Base-by-base conservation (phyloP, 1,140 invertebrate species). In the Conus ventricosus region DNA sequence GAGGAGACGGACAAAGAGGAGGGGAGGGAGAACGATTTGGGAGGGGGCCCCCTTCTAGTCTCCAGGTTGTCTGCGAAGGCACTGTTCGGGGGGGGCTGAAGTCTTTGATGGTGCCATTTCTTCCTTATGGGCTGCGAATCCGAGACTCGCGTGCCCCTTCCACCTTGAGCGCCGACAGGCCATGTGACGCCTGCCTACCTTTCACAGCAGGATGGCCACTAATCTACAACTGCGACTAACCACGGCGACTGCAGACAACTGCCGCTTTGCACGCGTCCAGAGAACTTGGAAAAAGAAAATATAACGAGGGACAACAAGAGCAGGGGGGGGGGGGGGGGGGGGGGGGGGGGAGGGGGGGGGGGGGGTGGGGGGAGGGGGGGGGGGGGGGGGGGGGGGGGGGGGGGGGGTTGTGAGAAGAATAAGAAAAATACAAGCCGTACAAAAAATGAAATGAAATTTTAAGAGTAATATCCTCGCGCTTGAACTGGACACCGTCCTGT, bases 1-100 rank as follows among this genome's bases (percentile, higher is more conserved):
- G 20, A 20, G 80, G 88, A 85, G 23, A 98, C 98, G 94, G 96
- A 98, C 89, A 98, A 98, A 93, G 96, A 96, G 1, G 98, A 63
- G 96, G 97, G 71, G 98, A 98, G 55, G 6, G 13, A 13, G 76
- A 7, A 25, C 5, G 17, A 87, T 25, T 23, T 23, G 39, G 57
- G 81, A 57, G 80, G 55, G n/a, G 57, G 57, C 55, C 25, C 57
- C 63, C n/a, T 27, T 53, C 15, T 57, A 5, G 88, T 85, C 88
- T 89, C 88, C 88, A 89, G 54, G 6, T 25, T n/a, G 88, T 89
- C 88, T 89, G 84, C 67, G 76, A 84, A 84, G 55, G 84, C 51
- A 23, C 55, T n/a, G 84, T 57, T 39, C 39, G 39, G 39, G 27
- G 63, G 53, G 57, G 60, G 60, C 25, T 57, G 25, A 39, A 27